Base-by-base conservation (phyloP, 2,113 vertebrate species). In the Anas platyrhynchos region DNA sequence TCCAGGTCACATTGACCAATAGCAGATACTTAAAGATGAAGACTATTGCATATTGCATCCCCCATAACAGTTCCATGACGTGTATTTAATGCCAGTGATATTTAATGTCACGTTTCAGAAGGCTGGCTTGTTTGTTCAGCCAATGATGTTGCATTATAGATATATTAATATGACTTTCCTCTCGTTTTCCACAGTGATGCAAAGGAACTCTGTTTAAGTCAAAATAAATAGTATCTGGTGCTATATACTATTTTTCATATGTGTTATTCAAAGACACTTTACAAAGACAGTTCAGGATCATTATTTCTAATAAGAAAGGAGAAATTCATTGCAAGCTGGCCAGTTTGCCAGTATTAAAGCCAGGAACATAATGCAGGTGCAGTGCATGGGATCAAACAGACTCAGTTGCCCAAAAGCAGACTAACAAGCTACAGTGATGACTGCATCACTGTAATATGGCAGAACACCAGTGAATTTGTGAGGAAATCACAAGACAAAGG, bases 51-150 rank as follows among this genome's bases (percentile, higher is more conserved):
- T 41, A 41, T 41, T 41, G 41, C 41, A 77, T 72, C 20, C 38
- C 21, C 14, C 12, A 75, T 16, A 83, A 84, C 26, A 81, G 41
- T 59, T 81, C 72, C 41, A 74, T 34, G 46, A 46, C 46, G 10
- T 67, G 41, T 52, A 29, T 59, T 88, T 92, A 95, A 91, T 91
- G 68, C 58, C 50, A 73, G 22, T 74, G 59, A 62, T 65, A 93
- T 73, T 93, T 85, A 68, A 77, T 62, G n/a, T 48, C 88, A 61
- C 43, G 26, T 83, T 94, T 86, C n/a, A 84, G 48, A 13, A 90
- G 31, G 3, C 18, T 83, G 76, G 12, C n/a, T 86, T 93, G 27
- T 78, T 63, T 22, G 26, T 66, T 81, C 15, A 69, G 83, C 13
- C 62, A 68, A 86, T 15, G 15, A 85, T 36, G 56, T 41, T 25